These are phyloP conservation scores for Drosophila cracens DNA, from an alignment of 2,888 invertebrate species.

Conservation along the genomic window DNA sequence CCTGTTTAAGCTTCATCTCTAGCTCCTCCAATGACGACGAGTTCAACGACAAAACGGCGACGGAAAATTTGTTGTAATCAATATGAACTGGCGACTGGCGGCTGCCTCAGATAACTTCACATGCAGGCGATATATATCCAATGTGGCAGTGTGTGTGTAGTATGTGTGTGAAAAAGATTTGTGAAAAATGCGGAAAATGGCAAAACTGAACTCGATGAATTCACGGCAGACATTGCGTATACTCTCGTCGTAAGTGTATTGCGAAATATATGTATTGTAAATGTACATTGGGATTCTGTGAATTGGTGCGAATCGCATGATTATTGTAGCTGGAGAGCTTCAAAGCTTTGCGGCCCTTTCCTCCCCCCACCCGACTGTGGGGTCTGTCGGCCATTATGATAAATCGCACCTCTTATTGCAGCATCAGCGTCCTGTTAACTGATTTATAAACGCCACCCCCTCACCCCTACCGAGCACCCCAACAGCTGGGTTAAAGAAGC, in stretches of 20 bases:
- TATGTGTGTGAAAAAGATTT: constrained; percentile 69
- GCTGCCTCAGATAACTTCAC: constrained; percentile 74
- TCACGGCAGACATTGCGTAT: constrained; percentile 54
- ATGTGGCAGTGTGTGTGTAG: constrained; percentile 28
- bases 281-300: constrained; percentile 50
- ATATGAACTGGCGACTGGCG: constrained; percentile 77
- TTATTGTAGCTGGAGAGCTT: constrained; percentile 16
- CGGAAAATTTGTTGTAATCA: constrained; percentile 79
- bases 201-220: constrained; percentile 78
- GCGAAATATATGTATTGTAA: constrained; percentile 52
- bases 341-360: constrained; percentile 3
- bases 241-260: constrained; percentile 47
- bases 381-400: constrained; percentile 69
- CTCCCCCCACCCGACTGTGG: neutral
- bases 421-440: constrained; percentile 78
- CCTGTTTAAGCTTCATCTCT: constrained; percentile 41
- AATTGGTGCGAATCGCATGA: constrained; percentile 44
- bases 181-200: constrained; percentile 80
- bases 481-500: constrained; percentile 31
- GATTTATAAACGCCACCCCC: constrained; percentile 65
- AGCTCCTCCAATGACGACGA: constrained; percentile 23
- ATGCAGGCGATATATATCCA: constrained; percentile 47
- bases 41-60: constrained; percentile 73
- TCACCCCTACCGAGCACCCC: neutral
- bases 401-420: constrained; percentile 82